These are phyloP conservation scores for Zeus faber DNA, from an alignment of 2,113 vertebrate genomes.

Conservation along the genomic window DNA sequence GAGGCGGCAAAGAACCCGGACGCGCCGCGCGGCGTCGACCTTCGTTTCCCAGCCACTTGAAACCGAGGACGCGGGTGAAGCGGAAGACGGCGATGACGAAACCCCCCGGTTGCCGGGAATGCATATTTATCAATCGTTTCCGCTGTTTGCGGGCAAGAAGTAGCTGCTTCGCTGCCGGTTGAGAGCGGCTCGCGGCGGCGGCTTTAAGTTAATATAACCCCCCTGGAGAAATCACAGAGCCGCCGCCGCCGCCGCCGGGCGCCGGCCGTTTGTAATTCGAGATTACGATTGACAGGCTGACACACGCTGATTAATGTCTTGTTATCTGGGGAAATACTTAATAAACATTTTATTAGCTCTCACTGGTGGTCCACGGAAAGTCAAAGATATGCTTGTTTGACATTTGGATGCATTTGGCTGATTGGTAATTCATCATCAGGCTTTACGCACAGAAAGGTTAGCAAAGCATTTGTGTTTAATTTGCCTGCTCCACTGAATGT, in stretches of 20 bases:
- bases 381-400: slow-evolving; percentile 48
- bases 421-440: slow-evolving; percentile 52
- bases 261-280: slow-evolving; percentile 29
- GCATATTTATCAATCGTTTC: too few relatives aligned
- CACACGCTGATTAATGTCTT: slow-evolving; percentile 49
- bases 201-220: slow-evolving; percentile 19
- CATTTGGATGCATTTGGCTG: slow-evolving; percentile 47
- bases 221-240: slow-evolving; percentile 34
- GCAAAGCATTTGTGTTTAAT: slow-evolving; percentile 29
- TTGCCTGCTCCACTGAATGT: slow-evolving; percentile 15
- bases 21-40: too few relatives aligned
- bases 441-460: slow-evolving; percentile 13
- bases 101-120: too few relatives aligned
- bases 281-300: slow-evolving; percentile 25
- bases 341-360: slow-evolving; percentile 60
- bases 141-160: too few relatives aligned
- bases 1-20: too few relatives aligned
- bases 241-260: too few relatives aligned
- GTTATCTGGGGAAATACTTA: slow-evolving; percentile 45
- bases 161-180: too few relatives aligned
- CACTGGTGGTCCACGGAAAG: slow-evolving; percentile 20
- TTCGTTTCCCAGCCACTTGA: too few relatives aligned
- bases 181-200: too few relatives aligned
- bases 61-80: too few relatives aligned
- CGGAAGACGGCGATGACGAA: too few relatives aligned